phyloP scores from a whole-genome alignment of 30 jellyfish, hydroid and myxozoan genomes.

The Aurelia aurita complex sp. Pacific region DNA sequence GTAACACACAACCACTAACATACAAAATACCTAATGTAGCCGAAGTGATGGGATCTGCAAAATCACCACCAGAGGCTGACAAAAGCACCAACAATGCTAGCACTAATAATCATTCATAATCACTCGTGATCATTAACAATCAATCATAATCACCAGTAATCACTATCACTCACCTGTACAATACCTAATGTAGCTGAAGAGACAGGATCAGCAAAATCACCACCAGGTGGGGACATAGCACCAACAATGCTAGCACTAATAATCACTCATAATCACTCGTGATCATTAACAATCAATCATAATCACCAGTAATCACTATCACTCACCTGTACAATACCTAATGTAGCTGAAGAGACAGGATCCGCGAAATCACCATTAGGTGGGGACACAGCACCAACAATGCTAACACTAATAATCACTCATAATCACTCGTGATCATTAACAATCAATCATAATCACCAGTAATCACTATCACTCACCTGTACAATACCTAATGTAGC shows the following conservation, averaged over 20 bases:
- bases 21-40: constrained; percentile 98
- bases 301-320: neutral
- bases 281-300: too few species aligned
- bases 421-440: too few species aligned
- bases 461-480: constrained; percentile 34
- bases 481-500: constrained; percentile 99
- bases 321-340: constrained; percentile 97
- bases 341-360: constrained; percentile 93
- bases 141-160: too few species aligned
- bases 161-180: constrained; percentile 78
- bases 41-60: constrained; percentile 96
- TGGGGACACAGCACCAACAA: constrained; percentile 99
- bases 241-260: constrained; percentile 96
- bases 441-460: too few species aligned
- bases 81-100: constrained; percentile 99
- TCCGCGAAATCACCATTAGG: constrained; percentile 99
- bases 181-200: constrained; percentile 94
- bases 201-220: constrained; percentile 99
- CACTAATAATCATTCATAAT: constrained; percentile 27
- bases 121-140: too few species aligned
- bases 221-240: constrained; percentile 99
- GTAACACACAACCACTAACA: constrained; percentile 53
- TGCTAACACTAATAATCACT: constrained; percentile 69
- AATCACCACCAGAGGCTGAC: constrained; percentile 99
- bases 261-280: too few species aligned